Base-by-base conservation (phyloP, 92 coral and sea anemone species). In the Paramuricea clavata region DNA sequence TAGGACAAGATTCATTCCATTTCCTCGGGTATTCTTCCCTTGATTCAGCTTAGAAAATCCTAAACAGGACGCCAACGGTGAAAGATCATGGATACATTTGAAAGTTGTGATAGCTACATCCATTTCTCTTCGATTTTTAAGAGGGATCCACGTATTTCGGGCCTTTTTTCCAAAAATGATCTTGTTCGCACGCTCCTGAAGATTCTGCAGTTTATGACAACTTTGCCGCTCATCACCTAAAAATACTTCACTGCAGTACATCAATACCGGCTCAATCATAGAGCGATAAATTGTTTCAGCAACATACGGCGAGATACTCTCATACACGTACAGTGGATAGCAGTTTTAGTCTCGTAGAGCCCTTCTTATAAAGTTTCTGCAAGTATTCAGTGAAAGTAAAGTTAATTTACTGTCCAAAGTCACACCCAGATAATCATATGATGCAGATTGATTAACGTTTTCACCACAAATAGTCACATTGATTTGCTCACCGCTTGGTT, bases 151-250 rank as follows among this genome's bases (percentile, higher is more conserved):
- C 95, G 80, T 57, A 94, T 95, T 95, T 95, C 90, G 92, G 85
- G 68, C 67, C 52, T 92, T 91, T 87, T 92, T 95, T 90, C 98
- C 97, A 94, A 95, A 95, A 83, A 95, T 92, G 16, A 95, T 95
- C 90, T 93, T 95, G 90, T 95, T 95, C 79, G 98, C 98, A 85
- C 94, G 97, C 84, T 95, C 97, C 90, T 95, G 92, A 83, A n/a
- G n/a, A n/a, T n/a, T n/a, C n/a, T n/a, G n/a, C n/a, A n/a, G n/a
- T n/a, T n/a, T n/a, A n/a, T n/a, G n/a, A n/a, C n/a, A n/a, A n/a
- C n/a, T n/a, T n/a, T n/a, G n/a, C n/a, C n/a, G n/a, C n/a, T n/a
- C n/a, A 33, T 65, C 72, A 33, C 33, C 72, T 65, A 65, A 33
- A 65, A 65, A 65, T 65, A 65, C 72, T 27, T 65, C 72, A 65